These are phyloP conservation scores for Nomada ruficornis DNA, from an alignment of 2,888 invertebrate species.

Conservation along the genomic window DNA sequence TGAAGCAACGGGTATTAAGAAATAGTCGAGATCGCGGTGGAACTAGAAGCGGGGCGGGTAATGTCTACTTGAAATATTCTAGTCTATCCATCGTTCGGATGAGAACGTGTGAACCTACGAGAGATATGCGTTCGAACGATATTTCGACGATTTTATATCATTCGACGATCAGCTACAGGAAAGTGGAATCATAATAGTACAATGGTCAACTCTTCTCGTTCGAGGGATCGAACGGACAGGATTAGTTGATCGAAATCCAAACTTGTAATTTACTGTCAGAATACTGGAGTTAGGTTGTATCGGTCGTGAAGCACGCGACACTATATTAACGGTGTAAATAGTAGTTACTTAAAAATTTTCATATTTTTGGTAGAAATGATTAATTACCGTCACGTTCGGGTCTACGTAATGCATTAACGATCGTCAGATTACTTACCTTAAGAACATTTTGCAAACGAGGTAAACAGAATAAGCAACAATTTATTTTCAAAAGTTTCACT, in stretches of 20 bases:
- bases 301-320: slow-evolving; percentile 2
- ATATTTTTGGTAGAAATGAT: slow-evolving; percentile 70
- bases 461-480: slow-evolving; percentile 61
- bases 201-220: slow-evolving; percentile 42
- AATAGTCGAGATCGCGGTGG: slow-evolving; percentile 48
- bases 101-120: neutral
- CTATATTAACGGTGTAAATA: slow-evolving; percentile 65
- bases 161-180: slow-evolving; percentile 4
- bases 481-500: slow-evolving; percentile 74
- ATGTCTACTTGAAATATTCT: slow-evolving; percentile 61
- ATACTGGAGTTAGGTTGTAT: slow-evolving; percentile 52
- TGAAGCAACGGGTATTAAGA: slow-evolving; percentile 66
- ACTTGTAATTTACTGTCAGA: slow-evolving; percentile 54
- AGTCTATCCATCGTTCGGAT: slow-evolving; percentile 61
- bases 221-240: slow-evolving; percentile 15
- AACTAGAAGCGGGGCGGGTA: neutral
- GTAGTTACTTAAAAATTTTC: slow-evolving; percentile 65
- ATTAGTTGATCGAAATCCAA: slow-evolving; percentile 35
- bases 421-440: slow-evolving; percentile 62
- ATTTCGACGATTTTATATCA: slow-evolving; percentile 32
- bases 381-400: slow-evolving; percentile 34
- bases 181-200: slow-evolving; percentile 27
- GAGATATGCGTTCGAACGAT: slow-evolving; percentile 15
- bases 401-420: slow-evolving; percentile 56
- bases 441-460: slow-evolving; percentile 66